Evolutionary conservation across 2,797 vertebrate species (phyloP), one percentile per base, ranked within the genome.

Genomic region (Huso huso): DNA sequence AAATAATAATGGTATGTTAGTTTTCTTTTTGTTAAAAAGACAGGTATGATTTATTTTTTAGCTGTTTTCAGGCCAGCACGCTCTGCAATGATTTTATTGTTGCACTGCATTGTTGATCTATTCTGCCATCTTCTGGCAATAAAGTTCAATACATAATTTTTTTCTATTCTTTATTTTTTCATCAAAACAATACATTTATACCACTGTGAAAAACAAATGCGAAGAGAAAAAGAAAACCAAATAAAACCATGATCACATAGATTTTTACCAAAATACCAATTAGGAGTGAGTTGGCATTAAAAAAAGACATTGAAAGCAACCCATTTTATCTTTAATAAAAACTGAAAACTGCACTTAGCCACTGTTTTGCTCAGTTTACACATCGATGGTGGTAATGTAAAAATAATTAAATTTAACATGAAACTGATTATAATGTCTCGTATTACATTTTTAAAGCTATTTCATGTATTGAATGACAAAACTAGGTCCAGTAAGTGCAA

Each of bases 1-100:
- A 52, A 69, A 64, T 37, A 74, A 61, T 67, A 73, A 80, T 78
- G 74, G 81, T 74, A 51, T 48, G 62, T 51, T 37, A 6, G 9
- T 11, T 58, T n/a, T 6, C 2, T 58, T 6, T 6, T n/a, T 11
- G 10, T 11, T 58, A 4, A n/a, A 6, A 58, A 58, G 13, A n/a
- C 8, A 9, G 12, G n/a, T 58, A 12, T n/a, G 9, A 12, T 70
- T 15, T 15, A 15, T 11, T 11, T 6, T 63, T 63, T 48, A 49
- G 6, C 12, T 48, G 13, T 52, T 11, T 61, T 64, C 61, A 37
- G 23, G 64, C 50, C 37, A 37, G n/a, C 58, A 9, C 7, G 49
- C 49, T 55, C 18, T 57, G n/a, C 4, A 58, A 51, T 37, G 7
- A 58, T 57, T 12, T 57, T 57, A 6, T 12, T 6, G 6, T 58